phyloP scores from a whole-genome alignment of 2,113 vertebrate species.

The Malaclemys terrapin region DNA sequence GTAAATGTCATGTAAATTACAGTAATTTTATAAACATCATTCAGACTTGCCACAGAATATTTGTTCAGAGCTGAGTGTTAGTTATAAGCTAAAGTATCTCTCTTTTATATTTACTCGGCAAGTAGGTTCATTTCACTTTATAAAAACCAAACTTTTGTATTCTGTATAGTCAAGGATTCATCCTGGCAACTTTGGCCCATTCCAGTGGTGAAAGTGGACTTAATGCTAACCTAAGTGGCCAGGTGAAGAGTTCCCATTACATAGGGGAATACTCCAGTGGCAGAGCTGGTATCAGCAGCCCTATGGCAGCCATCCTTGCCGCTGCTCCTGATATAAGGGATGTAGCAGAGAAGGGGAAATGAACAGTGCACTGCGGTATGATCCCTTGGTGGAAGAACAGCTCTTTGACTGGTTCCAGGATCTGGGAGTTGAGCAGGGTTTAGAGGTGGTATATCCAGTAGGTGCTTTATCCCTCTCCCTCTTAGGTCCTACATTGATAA shows the following conservation, averaged over 20 bases:
- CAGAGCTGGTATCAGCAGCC: fast-evolving
- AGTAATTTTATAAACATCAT: background rate
- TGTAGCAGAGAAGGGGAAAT: background rate
- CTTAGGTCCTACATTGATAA: background rate
- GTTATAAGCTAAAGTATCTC: background rate
- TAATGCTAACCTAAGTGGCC: background rate
- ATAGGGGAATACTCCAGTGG: fast-evolving
- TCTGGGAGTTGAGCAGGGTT: fast-evolving
- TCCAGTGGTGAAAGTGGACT: background rate
- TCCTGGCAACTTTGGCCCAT: background rate
- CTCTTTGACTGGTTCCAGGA: background rate
- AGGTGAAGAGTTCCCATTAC: background rate
- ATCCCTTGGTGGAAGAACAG: background rate
- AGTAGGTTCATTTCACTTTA: background rate
- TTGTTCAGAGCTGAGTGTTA: background rate
- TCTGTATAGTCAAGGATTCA: background rate
- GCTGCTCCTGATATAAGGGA: fast-evolving
- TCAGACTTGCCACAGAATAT: background rate
- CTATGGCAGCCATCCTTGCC: fast-evolving
- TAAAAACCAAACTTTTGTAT: background rate
- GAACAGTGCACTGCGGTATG: background rate
- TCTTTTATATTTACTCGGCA: background rate
- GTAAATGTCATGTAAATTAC: background rate
- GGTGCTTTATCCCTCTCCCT: background rate
- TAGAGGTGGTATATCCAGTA: background rate